Conservation (phyloP, 2,888 invertebrate species). For the Andrena flavipes region DNA sequence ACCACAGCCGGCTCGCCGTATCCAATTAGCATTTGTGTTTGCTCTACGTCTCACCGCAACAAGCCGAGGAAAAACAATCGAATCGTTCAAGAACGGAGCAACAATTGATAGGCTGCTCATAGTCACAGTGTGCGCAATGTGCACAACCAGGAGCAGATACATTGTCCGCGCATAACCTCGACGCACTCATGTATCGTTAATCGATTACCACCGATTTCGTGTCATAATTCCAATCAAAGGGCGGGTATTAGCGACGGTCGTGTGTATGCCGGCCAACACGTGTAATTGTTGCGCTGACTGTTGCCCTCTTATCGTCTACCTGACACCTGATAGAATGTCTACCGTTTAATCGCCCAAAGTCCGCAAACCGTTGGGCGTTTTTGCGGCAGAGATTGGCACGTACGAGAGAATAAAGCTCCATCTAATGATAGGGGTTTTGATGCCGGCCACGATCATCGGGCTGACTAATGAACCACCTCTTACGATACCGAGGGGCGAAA, state of each 20-base stretch:
- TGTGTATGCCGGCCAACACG: conserved; percentile 25
- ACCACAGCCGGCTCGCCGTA: neutral
- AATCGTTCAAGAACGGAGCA: neutral
- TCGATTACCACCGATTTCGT: conserved; percentile 46
- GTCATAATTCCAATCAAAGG: conserved; percentile 51
- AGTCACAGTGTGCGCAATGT: neutral
- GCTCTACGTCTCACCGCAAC: neutral
- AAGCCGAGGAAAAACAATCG: too few species aligned
- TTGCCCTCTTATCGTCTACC: conserved; percentile 7
- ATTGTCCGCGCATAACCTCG: neutral
- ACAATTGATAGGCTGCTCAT: neutral
- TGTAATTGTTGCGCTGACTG: conserved; percentile 47
- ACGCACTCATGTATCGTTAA: conserved; percentile 31
- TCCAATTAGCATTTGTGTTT: conserved; percentile 21
- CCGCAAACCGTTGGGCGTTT: neutral
- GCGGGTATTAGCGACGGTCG: conserved; percentile 49
- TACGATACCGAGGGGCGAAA: conserved; percentile 10
- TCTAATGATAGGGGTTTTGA: conserved; percentile 39
- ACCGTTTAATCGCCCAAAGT: conserved; percentile 35
- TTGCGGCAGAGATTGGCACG: neutral
- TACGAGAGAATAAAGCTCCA: neutral
- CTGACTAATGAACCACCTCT: conserved; percentile 26
- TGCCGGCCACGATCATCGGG: conserved; percentile 15
- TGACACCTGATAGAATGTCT: conserved; percentile 1
- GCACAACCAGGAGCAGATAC: neutral